Percentiles rank a stretch among this genome's conserved stretches.
Conservation (phyloP, 2,888 invertebrate genomes). For the Dendrolimus houi region DNA sequence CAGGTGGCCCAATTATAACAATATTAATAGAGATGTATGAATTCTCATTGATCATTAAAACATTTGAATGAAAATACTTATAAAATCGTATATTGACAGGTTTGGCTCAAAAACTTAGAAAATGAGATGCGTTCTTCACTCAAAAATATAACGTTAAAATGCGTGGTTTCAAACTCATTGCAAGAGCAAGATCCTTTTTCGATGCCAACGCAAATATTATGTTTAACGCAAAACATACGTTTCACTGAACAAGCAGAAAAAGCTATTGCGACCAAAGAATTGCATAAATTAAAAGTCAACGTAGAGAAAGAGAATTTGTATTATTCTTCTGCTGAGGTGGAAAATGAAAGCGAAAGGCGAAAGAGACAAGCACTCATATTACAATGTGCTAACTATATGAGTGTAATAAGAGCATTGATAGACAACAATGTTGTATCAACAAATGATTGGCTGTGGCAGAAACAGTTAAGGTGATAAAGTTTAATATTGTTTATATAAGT, state of each 20-base stretch:
- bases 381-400: conserved; percentile 94
- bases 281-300: conserved; percentile 70
- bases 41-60: too few species aligned
- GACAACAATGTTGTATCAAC: conserved; percentile 79
- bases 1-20: too few species aligned
- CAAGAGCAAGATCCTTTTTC: conserved; percentile 66
- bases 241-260: conserved; percentile 91
- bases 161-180: conserved; percentile 60
- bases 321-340: conserved; percentile 70
- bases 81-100: conserved; percentile 37
- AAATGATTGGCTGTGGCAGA: conserved; percentile 95
- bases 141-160: conserved; percentile 79
- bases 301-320: conserved; percentile 69
- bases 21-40: too few species aligned
- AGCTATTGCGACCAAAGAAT: conserved; percentile 81
- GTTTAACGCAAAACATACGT: conserved; percentile 88
- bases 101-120: conserved; percentile 88
- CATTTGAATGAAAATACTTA: background rate
- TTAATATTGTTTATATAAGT: too few species aligned
- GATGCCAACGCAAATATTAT: conserved; percentile 86
- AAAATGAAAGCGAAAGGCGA: conserved; percentile 80
- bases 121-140: conserved; percentile 85
- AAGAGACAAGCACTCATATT: conserved; percentile 95
- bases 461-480: conserved; percentile 84
- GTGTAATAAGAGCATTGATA: conserved; percentile 87